phyloP scores from a whole-genome alignment of 1,140 invertebrate genomes.

The Carposina sasakii region DNA sequence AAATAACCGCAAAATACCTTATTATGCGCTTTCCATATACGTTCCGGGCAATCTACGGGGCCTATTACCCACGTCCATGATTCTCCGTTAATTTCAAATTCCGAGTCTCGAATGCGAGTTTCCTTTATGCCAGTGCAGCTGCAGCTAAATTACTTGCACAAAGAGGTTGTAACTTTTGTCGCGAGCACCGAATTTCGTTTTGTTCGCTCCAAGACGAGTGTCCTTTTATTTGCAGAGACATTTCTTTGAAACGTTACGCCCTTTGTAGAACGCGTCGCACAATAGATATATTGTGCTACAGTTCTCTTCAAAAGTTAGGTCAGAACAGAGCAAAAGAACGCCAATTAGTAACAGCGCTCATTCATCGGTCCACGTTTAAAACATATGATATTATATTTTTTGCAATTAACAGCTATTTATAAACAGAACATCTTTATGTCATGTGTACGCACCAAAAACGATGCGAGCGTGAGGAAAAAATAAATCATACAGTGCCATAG shows the following conservation, averaged over 20 bases:
- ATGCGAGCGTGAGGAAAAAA: constrained; percentile 51
- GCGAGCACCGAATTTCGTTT: constrained; percentile 54
- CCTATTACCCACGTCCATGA: constrained; percentile 53
- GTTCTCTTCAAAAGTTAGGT: constrained; percentile 26
- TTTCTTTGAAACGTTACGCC: constrained; percentile 51
- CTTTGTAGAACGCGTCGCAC: constrained; percentile 50
- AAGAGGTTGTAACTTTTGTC: constrained; percentile 64
- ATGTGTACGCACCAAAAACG: constrained; percentile 41
- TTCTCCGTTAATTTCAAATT: constrained; percentile 60
- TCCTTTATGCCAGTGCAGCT: constrained; percentile 57
- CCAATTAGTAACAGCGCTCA: constrained; percentile 27
- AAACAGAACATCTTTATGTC: constrained; percentile 30
- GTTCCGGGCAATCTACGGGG: constrained; percentile 54
- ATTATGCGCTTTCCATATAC: constrained; percentile 68
- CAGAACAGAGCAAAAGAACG: too few species aligned
- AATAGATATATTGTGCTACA: constrained; percentile 30
- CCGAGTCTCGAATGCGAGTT: constrained; percentile 38
- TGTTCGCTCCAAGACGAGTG: constrained; percentile 50
- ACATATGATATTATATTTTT: constrained; percentile 21
- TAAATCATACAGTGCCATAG: constrained; percentile 49
- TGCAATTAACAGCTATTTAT: constrained; percentile 32
- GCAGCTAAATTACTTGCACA: constrained; percentile 53
- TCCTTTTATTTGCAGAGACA: constrained; percentile 52
- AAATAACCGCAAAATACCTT: constrained; percentile 70
- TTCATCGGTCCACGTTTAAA: constrained; percentile 29